Base-by-base conservation (phyloP, 2,888 invertebrate species). In the Clostera curtula region DNA sequence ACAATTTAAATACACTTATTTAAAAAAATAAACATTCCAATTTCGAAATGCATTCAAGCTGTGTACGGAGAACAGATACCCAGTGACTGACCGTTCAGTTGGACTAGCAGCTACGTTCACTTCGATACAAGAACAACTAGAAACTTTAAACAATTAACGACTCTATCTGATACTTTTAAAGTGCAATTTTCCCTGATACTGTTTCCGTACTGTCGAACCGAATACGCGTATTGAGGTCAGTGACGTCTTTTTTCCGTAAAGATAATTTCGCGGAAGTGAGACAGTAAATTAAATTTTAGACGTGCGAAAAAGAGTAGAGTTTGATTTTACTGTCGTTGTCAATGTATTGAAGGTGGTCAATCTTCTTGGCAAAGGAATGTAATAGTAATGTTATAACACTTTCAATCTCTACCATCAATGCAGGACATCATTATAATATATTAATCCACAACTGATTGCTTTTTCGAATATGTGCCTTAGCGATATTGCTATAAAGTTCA, bases 221-320 rank as follows among this genome's bases (percentile, higher is more conserved):
- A 44, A 35, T 43, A 32, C 38, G 44, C 49, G 43, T 67, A 79
- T 74, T 74, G 75, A 76, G 82, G 80, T 80, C 82, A 80, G 61
- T 72, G 79, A 76, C 82, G 76, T 71, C 71, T 70, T 75, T 76
- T 20, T 76, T 77, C 70, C 50, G 62, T 58, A 50, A 55, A 53
- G 61, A 65, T 59, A 66, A 72, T 64, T 71, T 64, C 52, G 68
- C 60, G 51, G 49, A 66, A 71, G 44, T 34, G 72, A 69, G 70
- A 36, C 49, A 20, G 41, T 15, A 31, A 38, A 53, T 49, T 46
- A 17, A 27, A 31, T 41, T 49, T 42, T 15, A 25, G 25, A 19
- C 16, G 23, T 15, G 49, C 46, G 30, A 17, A 51, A 65, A 46
- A 48, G 57, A 41, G 64, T 49, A 9, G 25, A 24, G 16, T n/a